Evolutionary conservation across 2,888 invertebrate species (phyloP).

Genomic region (Macropis europaea): DNA sequence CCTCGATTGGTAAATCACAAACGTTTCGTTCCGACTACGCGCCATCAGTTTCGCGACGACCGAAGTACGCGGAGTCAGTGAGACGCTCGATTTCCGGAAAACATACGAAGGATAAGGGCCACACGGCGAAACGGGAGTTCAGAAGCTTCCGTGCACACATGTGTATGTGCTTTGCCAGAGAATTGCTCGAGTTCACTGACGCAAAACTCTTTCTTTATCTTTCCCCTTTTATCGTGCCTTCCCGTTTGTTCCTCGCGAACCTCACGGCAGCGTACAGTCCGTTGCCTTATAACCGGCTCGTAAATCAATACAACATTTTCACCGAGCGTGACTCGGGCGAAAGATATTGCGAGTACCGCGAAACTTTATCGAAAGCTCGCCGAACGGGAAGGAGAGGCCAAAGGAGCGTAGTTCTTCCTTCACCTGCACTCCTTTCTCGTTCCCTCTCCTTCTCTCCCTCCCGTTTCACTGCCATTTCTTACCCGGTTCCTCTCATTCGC

Average conservation of each 20-base stretch:
- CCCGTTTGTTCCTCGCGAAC: slow-evolving; percentile 18
- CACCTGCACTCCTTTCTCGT: not conserved
- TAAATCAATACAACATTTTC: slow-evolving; percentile 68
- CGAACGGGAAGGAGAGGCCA: slow-evolving; percentile 57
- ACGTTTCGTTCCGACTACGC: not conserved
- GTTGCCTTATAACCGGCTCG: slow-evolving; percentile 62
- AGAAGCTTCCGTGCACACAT: not conserved
- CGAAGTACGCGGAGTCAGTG: slow-evolving; percentile 1
- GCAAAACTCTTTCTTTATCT: slow-evolving; percentile 44
- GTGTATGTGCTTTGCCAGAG: slow-evolving; percentile 6
- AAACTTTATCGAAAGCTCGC: slow-evolving; percentile 75
- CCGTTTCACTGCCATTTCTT: not conserved
- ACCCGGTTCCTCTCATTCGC: slow-evolving; percentile 6
- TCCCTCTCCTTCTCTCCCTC: not conserved
- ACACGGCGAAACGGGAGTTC: slow-evolving; percentile 5
- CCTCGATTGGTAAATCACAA: too few relatives aligned
- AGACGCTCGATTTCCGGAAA: slow-evolving; percentile 32
- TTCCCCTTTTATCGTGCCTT: slow-evolving; percentile 17
- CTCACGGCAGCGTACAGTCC: slow-evolving; percentile 48
- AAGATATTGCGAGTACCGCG: slow-evolving; percentile 69
- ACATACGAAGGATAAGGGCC: slow-evolving; percentile 1
- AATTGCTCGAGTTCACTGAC: slow-evolving; percentile 39
- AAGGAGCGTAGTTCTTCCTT: slow-evolving; percentile 44
- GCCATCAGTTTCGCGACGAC: slow-evolving; percentile 1
- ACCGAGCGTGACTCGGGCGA: slow-evolving; percentile 64